A percentile compares a stretch with the other conserved stretches of the same genome.
Conservation (phyloP, 2,113 vertebrate species). For the Siniperca chuatsi region DNA sequence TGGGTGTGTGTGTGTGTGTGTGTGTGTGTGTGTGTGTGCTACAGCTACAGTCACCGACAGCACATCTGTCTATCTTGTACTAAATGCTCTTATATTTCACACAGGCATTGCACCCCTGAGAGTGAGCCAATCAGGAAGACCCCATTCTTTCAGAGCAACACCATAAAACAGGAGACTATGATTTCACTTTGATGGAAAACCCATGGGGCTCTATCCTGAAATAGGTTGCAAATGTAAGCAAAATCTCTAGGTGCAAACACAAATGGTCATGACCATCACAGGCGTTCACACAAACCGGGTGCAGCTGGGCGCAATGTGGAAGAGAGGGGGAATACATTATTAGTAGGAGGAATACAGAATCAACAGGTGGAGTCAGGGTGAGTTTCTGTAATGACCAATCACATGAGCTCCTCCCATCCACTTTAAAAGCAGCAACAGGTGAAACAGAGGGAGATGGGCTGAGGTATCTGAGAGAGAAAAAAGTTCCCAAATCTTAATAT, state of each 20-base stretch:
- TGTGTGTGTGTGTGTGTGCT: neutral
- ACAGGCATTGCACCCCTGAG: constrained; percentile 7
- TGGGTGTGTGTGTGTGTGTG: constrained; percentile 17
- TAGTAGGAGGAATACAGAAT: neutral
- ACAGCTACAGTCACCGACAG: constrained; percentile 10
- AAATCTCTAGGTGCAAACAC: neutral
- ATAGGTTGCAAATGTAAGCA: neutral
- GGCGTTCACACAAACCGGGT: neutral
- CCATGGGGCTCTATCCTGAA: neutral
- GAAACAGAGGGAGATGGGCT: neutral
- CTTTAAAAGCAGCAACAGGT: neutral
- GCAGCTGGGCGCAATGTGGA: neutral
- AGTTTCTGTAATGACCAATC: neutral
- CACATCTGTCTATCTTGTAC: constrained; percentile 66
- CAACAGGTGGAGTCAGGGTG: neutral
- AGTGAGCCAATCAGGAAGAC: neutral
- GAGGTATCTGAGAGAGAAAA: neutral
- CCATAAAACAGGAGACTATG: neutral
- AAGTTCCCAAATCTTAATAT: neutral
- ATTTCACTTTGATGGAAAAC: neutral
- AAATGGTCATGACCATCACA: neutral
- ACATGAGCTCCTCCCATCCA: neutral
- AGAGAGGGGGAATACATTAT: neutral
- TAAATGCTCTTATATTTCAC: constrained; percentile 26
- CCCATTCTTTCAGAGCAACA: neutral